Percentiles rank a stretch among this genome's conserved stretches.
Evolutionary conservation across 2,888 invertebrate genomes (phyloP).

Genomic region (Drosophila peninsularis): DNA sequence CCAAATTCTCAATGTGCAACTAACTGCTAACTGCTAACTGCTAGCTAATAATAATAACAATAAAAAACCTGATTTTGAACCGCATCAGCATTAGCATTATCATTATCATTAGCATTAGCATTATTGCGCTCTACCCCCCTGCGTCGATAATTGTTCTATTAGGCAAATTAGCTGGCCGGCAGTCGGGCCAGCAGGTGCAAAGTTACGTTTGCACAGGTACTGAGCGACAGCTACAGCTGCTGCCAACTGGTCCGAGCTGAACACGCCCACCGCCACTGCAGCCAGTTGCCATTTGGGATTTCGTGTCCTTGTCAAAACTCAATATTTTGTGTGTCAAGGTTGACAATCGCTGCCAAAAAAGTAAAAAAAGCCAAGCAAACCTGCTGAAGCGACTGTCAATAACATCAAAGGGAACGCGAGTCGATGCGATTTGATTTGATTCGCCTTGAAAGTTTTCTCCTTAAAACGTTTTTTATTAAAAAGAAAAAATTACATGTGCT

Average conservation of each 20-base stretch:
- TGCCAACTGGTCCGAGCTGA: constrained; percentile 4
- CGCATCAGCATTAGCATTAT: too few species aligned
- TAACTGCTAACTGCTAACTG: too few species aligned
- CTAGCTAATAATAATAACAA: too few species aligned
- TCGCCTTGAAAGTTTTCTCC: constrained; percentile 9
- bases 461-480: background rate
- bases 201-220: background rate
- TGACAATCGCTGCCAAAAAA: constrained; percentile 6
- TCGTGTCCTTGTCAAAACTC: constrained; percentile 12
- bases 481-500: background rate
- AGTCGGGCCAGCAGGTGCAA: background rate
- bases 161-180: constrained; percentile 56
- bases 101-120: constrained; percentile 12
- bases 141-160: constrained; percentile 73
- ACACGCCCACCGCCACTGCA: constrained; percentile 1
- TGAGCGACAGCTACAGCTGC: background rate
- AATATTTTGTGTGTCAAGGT: constrained; percentile 31
- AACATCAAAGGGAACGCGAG: constrained; percentile 4
- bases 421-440: background rate
- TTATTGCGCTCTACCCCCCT: background rate
- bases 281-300: background rate
- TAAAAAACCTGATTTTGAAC: too few species aligned
- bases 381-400: constrained; percentile 3
- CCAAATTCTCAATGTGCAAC: background rate
- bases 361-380: background rate